Evolutionary conservation across 2,797 vertebrate genomes (phyloP).

Genomic region (Trichosurus vulpecula): DNA sequence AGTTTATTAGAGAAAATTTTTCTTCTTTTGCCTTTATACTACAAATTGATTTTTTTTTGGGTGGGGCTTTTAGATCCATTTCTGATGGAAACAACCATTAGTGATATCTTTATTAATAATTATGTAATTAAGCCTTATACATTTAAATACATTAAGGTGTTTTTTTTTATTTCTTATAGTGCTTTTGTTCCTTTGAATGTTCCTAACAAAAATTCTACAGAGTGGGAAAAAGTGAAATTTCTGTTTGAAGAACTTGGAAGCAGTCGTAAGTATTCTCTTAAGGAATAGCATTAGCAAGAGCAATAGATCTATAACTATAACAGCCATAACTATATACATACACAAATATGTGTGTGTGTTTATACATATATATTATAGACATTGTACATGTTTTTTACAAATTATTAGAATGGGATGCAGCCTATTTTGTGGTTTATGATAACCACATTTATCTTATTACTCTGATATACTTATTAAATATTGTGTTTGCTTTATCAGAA

Average conservation of each 20-base stretch:
- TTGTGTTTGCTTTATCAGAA: not conserved
- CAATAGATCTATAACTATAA: not conserved
- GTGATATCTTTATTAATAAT: slow-evolving; percentile 18
- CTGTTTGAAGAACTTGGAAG: slow-evolving; percentile 97
- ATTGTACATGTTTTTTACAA: not conserved
- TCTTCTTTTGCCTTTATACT: not conserved
- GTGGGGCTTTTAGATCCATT: not conserved
- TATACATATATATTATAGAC: not conserved
- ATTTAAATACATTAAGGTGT: slow-evolving; percentile 33
- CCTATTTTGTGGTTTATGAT: not conserved
- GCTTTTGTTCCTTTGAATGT: slow-evolving; percentile 93
- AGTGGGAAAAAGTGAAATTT: slow-evolving; percentile 97
- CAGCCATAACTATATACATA: not conserved
- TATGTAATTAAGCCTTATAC: slow-evolving; percentile 8
- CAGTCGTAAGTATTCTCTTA: slow-evolving; percentile 90
- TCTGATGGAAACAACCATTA: slow-evolving; percentile 26
- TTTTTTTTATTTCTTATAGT: slow-evolving; percentile 82
- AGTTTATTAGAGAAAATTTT: not conserved
- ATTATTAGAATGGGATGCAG: not conserved
- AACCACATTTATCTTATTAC: not conserved
- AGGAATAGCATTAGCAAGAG: not conserved
- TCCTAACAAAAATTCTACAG: slow-evolving; percentile 93
- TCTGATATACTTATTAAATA: not conserved
- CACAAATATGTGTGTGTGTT: no score
- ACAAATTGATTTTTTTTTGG: slow-evolving; percentile 16